Base-by-base conservation (phyloP, 2,888 invertebrate species). In the Tipula lateralis region DNA sequence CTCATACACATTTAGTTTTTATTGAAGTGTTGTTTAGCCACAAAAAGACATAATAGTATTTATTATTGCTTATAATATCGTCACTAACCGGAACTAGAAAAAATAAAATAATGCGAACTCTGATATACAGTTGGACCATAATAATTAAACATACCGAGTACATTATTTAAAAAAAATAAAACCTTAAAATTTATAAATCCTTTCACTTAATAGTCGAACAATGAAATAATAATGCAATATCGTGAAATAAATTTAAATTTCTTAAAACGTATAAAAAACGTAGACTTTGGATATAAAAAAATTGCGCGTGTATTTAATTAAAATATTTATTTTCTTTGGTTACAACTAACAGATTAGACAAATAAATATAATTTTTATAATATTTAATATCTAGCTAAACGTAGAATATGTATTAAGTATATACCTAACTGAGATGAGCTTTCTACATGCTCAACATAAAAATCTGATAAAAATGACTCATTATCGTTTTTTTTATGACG, bases 211-310 rank as follows among this genome's bases (percentile, higher is more conserved):
- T 66, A 66, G 2, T 66, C 24, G 0, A 66, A 66, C 66, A 66
- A 66, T 66, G 66, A 66, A 66, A 24, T 66, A 66, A 9, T 66
- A 66, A 3, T 24, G 66, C 66, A 19, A 66, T 66, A 24, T 24
- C 24, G 66, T 9, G 66, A 66, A 66, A 66, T 24, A 66, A 6
- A 66, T 24, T 66, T 24, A 66, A 66, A 66, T 66, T 66, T 66
- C 66, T 66, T 24, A 24, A 24, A 66, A 66, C 1, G 3, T 50
- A 50, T 16, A 50, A 50, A 32, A 66, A 66, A 66, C 66, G 7
- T 66, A 66, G 66, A 66, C 66, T 66, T 66, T 66, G 66, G 66
- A 66, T 66, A 50, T 66, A 9, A 66, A 44, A 66, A 66, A 24
- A 9, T 66, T 19, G 19, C 24, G 24, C 66, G n/a, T 24, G 66